Percentiles rank a stretch among this genome's conserved stretches.
phyloP scores from a whole-genome alignment of 2,888 invertebrate genomes.

The Leptopilina drosophilae region DNA sequence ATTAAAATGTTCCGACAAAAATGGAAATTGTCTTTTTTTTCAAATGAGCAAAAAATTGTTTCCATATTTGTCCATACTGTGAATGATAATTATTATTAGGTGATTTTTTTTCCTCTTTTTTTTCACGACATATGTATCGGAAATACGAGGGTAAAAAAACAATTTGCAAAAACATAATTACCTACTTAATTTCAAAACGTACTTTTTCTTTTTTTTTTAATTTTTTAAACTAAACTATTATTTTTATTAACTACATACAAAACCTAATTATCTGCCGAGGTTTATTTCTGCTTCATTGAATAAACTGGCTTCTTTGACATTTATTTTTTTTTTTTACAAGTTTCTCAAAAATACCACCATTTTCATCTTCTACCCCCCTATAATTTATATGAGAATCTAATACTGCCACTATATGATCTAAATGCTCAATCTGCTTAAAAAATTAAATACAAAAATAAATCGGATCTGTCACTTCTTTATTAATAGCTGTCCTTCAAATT shows the following conservation, averaged over 20 bases:
- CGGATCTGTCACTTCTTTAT: not conserved
- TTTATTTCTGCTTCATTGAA: not conserved
- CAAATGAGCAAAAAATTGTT: too few relatives aligned
- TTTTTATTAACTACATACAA: slow-evolving; percentile 13
- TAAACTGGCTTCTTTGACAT: not conserved
- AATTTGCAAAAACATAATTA: not conserved
- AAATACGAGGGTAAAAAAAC: not conserved
- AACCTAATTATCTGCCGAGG: slow-evolving; percentile 11
- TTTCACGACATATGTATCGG: too few relatives aligned
- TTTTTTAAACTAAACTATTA: slow-evolving; percentile 7
- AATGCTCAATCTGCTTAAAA: slow-evolving; percentile 16
- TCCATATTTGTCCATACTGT: too few relatives aligned
- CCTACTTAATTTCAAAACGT: not conserved
- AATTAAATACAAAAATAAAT: not conserved
- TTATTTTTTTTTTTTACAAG: slow-evolving; percentile 12
- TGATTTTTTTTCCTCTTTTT: too few relatives aligned
- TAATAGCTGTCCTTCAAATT: not conserved
- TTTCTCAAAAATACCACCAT: slow-evolving; percentile 24
- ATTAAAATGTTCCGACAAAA: too few relatives aligned
- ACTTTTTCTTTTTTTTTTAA: not conserved
- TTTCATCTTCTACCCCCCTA: too few relatives aligned
- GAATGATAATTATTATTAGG: not conserved
- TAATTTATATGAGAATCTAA: slow-evolving; percentile 9
- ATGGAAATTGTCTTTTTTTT: too few relatives aligned
- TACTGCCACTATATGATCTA: slow-evolving; percentile 16